Percentiles rank a stretch among this genome's conserved stretches.
Conservation (phyloP, 2,113 vertebrate species). For the Peromyscus leucopus region DNA sequence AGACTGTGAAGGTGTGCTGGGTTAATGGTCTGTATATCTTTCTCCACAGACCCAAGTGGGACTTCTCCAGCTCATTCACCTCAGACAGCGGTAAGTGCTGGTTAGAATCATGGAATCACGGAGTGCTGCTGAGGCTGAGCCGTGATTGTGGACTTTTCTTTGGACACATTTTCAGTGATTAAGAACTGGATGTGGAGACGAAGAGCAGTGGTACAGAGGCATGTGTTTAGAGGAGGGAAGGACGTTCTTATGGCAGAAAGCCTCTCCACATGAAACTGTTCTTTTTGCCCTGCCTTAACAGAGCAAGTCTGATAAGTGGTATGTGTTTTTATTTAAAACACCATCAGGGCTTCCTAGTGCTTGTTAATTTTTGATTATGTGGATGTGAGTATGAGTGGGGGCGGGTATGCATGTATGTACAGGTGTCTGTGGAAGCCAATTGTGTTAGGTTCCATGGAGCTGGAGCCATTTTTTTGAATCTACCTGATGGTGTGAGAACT, state of each 20-base stretch:
- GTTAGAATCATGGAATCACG: background rate
- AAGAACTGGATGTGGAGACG: too few relatives aligned
- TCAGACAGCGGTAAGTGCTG: constrained; percentile 83
- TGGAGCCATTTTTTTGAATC: background rate
- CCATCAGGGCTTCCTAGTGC: background rate
- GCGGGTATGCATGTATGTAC: background rate
- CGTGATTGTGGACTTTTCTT: background rate
- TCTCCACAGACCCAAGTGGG: constrained; percentile 73
- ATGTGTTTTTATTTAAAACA: background rate
- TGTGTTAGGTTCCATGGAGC: background rate
- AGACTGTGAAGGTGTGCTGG: background rate
- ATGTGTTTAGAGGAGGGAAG: background rate
- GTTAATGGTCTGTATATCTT: constrained; percentile 56
- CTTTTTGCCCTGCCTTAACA: background rate
- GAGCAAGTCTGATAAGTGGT: background rate
- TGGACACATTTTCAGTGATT: background rate
- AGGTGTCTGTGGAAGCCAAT: background rate
- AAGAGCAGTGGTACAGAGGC: background rate
- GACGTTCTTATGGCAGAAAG: background rate
- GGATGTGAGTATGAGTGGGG: too few relatives aligned
- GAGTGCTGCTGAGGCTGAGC: background rate
- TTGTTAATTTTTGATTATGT: background rate
- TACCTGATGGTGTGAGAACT: background rate
- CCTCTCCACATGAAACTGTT: background rate
- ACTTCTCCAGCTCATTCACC: constrained; percentile 62